Base-by-base conservation (phyloP, 2,113 vertebrate genomes). In the Equus przewalskii region DNA sequence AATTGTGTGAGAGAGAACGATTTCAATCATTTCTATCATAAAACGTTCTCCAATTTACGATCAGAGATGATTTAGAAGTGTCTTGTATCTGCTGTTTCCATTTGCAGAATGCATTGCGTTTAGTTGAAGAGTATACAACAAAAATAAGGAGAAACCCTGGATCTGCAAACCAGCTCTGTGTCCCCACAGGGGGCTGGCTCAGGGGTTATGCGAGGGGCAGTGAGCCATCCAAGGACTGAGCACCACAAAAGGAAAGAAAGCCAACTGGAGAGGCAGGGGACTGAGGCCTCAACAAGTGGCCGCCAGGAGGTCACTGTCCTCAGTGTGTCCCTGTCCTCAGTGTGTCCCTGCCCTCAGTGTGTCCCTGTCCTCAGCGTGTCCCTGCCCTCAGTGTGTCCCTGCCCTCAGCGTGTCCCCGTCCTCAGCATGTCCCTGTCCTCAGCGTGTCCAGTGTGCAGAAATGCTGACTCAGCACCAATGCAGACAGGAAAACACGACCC, bases 21-120 rank as follows among this genome's bases (percentile, higher is more conserved):
- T 22, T 0, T 8, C 8, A n/a, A 11, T 36, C 1, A 0, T 1
- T 13, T 67, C 46, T 8, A 6, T 16, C 24, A 0, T 0, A 0
- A 9, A 8, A 11, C 0, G 0, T 5, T 15, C 36, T 8, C 80
- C 0, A 5, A 1, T 8, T 1, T 2, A 1, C 15, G 1, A 7
- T 6, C 26, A 14, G 21, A 5, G 22, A 3, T 0, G 1, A 12
- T 18, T 13, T 0, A 1, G 89, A 2, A 62, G 11, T 51, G 4
- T 2, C 2, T 10, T 1, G 8, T 1, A 2, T 18, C 51, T 6
- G 3, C 2, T 0, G 11, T 7, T 28, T 12, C 3, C 30, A 2
- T 33, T 1, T 19, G n/a, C 7, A 28, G 9, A 11, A 3, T 0
- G 19, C 1, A 3, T 14, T 3, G 1, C 1, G 0, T 24, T n/a